A percentile compares a stretch with the other conserved stretches of the same genome.
phyloP scores from a whole-genome alignment of 2,113 vertebrate genomes.

The Pseudorhombus dupliciocellatus region DNA sequence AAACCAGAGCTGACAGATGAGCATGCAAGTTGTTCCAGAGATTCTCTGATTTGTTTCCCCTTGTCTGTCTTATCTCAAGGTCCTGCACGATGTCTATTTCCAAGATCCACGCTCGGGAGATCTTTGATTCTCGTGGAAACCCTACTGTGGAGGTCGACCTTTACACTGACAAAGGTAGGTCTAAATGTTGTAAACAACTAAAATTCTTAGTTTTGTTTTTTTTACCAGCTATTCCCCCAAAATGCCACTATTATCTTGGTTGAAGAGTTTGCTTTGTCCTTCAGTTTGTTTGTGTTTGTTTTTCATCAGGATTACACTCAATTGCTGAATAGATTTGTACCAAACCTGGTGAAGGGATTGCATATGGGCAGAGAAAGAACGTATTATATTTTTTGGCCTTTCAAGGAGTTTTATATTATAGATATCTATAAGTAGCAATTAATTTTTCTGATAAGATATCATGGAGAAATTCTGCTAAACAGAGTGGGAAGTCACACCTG shows the following conservation, averaged over 20 bases:
- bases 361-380: too few species aligned
- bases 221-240: too few species aligned
- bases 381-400: too few species aligned
- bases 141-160: constrained; percentile 97
- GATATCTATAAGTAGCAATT: too few species aligned
- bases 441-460: background rate
- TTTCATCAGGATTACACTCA: background rate
- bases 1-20: background rate
- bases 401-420: too few species aligned
- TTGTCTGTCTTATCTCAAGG: constrained; percentile 65
- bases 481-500: background rate
- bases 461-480: background rate
- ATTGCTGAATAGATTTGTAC: background rate
- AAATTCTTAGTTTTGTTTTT: too few species aligned
- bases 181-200: background rate
- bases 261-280: background rate
- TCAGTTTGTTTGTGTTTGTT: background rate
- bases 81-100: constrained; percentile 89
- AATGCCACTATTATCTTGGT: too few species aligned
- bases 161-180: constrained; percentile 88
- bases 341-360: background rate
- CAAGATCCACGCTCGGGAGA: constrained; percentile 90
- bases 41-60: background rate
- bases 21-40: background rate
- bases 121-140: constrained; percentile 98